Evolutionary conservation across 2,888 invertebrate species (phyloP).

Genomic region (Muscina levida): DNA sequence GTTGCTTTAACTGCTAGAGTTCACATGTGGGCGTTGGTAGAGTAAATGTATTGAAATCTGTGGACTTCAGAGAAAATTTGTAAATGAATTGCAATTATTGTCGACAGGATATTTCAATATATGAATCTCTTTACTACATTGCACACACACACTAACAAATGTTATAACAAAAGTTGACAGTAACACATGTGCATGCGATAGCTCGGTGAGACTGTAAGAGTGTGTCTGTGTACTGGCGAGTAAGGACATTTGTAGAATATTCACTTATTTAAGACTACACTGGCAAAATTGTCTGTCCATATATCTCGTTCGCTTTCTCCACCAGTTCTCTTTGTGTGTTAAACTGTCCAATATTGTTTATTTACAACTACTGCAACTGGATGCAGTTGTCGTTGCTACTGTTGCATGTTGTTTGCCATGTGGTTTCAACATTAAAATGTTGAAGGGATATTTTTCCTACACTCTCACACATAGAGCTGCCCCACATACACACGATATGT

Average conservation of each 20-base stretch:
- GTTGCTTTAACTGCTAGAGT: neutral
- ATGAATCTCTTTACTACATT: conserved; percentile 34
- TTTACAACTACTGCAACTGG: conserved; percentile 40
- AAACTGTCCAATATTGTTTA: conserved; percentile 55
- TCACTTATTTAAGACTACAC: conserved; percentile 27
- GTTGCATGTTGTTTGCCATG: conserved; percentile 56
- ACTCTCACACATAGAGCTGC: neutral
- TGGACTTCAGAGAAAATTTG: conserved; percentile 31
- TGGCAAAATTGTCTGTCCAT: neutral
- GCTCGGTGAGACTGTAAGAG: neutral
- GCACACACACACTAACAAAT: neutral
- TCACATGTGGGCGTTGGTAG: conserved; percentile 16
- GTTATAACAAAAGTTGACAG: conserved; percentile 35
- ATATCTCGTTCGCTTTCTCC: neutral
- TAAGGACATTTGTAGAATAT: conserved; percentile 41
- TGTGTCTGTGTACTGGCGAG: neutral
- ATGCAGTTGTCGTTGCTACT: conserved; percentile 24
- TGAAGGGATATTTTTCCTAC: conserved; percentile 21
- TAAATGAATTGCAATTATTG: conserved; percentile 60
- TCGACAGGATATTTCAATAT: conserved; percentile 57
- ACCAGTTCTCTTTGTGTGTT: conserved; percentile 4
- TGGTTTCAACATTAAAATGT: conserved; percentile 41
- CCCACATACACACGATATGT: no score
- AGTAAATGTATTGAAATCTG: conserved; percentile 30
- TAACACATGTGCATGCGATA: conserved; percentile 3